Conservation (phyloP, 2,888 invertebrate genomes). For the Cistogaster globosa region DNA sequence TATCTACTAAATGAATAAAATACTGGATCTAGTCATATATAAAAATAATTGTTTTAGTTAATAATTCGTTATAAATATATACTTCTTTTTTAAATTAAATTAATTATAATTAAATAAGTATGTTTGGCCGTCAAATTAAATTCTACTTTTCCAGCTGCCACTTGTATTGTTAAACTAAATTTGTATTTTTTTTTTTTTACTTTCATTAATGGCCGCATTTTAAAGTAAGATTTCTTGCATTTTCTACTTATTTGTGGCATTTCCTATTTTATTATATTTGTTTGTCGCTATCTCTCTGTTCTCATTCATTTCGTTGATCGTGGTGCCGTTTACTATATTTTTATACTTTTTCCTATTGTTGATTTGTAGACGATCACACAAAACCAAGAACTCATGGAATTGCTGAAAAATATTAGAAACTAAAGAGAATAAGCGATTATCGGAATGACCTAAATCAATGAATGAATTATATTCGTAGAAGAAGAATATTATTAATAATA, state of each 20-base stretch:
- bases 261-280: slow-evolving; percentile 61
- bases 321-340: slow-evolving; percentile 17
- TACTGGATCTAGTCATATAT: slow-evolving; percentile 2
- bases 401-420: background rate
- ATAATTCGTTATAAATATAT: slow-evolving; percentile 5
- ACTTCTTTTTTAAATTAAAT: background rate
- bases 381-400: slow-evolving; percentile 9
- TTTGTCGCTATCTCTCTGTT: slow-evolving; percentile 32
- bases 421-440: slow-evolving; percentile 7
- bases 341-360: background rate
- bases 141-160: slow-evolving; percentile 17
- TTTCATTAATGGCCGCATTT: slow-evolving; percentile 64
- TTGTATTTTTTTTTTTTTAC: slow-evolving; percentile 43
- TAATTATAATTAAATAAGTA: slow-evolving; percentile 23
- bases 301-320: slow-evolving; percentile 19
- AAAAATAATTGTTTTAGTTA: background rate
- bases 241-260: slow-evolving; percentile 64
- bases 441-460: too few species aligned
- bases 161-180: slow-evolving; percentile 45
- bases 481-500: too few species aligned
- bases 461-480: too few species aligned
- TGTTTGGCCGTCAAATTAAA: background rate
- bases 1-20: background rate
- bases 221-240: slow-evolving; percentile 58
- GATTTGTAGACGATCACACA: slow-evolving; percentile 34